Conservation (phyloP, 2,888 invertebrate species). For the Gymnocheta viridis region DNA sequence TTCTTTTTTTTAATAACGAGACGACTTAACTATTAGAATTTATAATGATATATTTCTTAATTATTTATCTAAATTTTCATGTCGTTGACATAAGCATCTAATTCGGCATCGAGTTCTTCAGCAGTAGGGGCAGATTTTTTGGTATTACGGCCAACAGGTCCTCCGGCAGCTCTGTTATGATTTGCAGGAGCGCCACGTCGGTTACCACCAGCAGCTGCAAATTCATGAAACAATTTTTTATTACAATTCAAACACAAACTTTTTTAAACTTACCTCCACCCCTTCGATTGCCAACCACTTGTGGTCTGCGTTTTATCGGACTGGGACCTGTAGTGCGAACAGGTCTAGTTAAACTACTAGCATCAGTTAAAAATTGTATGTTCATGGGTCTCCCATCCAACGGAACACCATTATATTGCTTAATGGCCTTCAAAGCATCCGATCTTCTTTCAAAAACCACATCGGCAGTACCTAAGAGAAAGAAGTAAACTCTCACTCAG, state of each 20-base stretch:
- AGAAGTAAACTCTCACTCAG: no score
- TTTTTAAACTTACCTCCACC: slow-evolving; percentile 75
- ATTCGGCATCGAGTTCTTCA: slow-evolving; percentile 96
- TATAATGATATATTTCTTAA: slow-evolving; percentile 35
- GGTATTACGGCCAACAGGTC: slow-evolving; percentile 74
- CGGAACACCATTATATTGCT: slow-evolving; percentile 98
- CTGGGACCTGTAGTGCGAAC: slow-evolving; percentile 64
- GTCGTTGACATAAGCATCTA: slow-evolving; percentile 97
- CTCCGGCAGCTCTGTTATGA: slow-evolving; percentile 66
- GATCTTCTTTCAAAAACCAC: slow-evolving; percentile 95
- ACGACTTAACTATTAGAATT: slow-evolving; percentile 57
- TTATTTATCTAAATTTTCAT: slow-evolving; percentile 84
- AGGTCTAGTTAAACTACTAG: slow-evolving; percentile 83
- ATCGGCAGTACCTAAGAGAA: slow-evolving; percentile 90
- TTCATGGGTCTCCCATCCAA: slow-evolving; percentile 98
- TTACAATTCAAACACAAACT: not conserved
- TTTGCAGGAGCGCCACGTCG: slow-evolving; percentile 74
- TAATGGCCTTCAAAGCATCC: slow-evolving; percentile 98
- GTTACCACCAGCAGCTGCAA: slow-evolving; percentile 54
- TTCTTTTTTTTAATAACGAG: slow-evolving; percentile 16
- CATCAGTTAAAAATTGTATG: slow-evolving; percentile 94
- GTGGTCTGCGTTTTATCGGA: slow-evolving; percentile 67
- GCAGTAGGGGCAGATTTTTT: slow-evolving; percentile 90
- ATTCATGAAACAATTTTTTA: not conserved
- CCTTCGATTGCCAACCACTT: slow-evolving; percentile 69